These are phyloP conservation scores for Gymnorhina tibicen DNA, from an alignment of 2,113 vertebrate genomes.

Conservation along the genomic window DNA sequence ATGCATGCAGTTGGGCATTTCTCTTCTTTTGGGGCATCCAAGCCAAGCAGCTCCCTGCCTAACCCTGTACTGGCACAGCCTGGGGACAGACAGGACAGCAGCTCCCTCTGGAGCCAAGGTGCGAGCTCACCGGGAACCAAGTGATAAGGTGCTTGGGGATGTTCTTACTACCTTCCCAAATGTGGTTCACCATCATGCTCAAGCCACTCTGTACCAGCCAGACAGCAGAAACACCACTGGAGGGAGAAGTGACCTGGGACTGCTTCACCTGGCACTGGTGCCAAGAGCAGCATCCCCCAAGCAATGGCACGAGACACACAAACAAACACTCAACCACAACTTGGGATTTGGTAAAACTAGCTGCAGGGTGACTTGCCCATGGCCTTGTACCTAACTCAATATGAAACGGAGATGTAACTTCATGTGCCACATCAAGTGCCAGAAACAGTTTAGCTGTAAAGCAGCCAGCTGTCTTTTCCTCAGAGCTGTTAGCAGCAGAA, in stretches of 20 bases:
- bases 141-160: rapidly evolving
- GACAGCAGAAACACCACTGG: not conserved
- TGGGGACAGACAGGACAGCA: not conserved
- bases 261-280: not conserved
- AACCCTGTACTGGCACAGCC: not conserved
- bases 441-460: not conserved
- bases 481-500: not conserved
- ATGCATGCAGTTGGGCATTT: no score
- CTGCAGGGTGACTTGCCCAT: not conserved
- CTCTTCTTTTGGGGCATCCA: not conserved
- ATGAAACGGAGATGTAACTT: not conserved
- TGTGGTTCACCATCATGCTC: not conserved
- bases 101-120: not conserved
- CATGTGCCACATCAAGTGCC: not conserved
- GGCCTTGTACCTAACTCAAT: not conserved
- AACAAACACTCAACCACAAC: not conserved
- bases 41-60: not conserved
- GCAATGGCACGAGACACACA: rapidly evolving
- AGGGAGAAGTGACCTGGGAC: not conserved
- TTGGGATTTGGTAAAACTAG: not conserved
- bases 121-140: not conserved
- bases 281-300: not conserved
- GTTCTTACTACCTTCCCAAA: not conserved
- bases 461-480: not conserved
- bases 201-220: not conserved